Conservation (phyloP, 2,888 invertebrate species). For the Poecilus cupreus region DNA sequence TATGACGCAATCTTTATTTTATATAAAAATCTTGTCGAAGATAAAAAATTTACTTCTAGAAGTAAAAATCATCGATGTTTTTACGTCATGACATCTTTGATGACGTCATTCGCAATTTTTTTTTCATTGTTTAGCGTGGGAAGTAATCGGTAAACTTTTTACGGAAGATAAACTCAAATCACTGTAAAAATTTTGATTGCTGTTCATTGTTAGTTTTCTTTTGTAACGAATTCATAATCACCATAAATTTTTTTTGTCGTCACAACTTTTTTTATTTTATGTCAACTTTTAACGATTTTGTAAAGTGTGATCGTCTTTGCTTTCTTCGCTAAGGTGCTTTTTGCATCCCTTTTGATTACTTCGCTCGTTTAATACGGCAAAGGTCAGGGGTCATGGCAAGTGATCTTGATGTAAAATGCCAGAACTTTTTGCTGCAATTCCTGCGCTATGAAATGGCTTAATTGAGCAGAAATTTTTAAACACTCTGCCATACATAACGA, state of each 20-base stretch:
- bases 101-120: conserved; percentile 23
- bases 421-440: conserved; percentile 18
- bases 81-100: not conserved
- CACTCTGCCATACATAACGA: not conserved
- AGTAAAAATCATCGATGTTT: not conserved
- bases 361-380: not conserved
- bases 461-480: conserved; percentile 21
- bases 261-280: no score
- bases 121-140: conserved; percentile 14
- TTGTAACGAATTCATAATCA: no score
- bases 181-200: not conserved
- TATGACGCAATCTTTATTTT: conserved; percentile 4
- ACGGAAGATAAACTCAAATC: not conserved
- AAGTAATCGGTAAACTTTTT: not conserved
- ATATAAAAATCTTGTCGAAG: not conserved
- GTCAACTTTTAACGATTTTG: not conserved
- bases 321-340: not conserved
- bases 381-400: conserved; percentile 1
- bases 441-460: not conserved
- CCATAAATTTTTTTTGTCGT: no score
- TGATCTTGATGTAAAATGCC: not conserved
- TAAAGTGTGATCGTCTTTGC: not conserved
- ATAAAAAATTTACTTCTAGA: not conserved
- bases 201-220: no score
- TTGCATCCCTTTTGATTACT: conserved; percentile 7